Evolutionary conservation across 2,888 invertebrate species (phyloP).

Genomic region (Pandemis corylana): DNA sequence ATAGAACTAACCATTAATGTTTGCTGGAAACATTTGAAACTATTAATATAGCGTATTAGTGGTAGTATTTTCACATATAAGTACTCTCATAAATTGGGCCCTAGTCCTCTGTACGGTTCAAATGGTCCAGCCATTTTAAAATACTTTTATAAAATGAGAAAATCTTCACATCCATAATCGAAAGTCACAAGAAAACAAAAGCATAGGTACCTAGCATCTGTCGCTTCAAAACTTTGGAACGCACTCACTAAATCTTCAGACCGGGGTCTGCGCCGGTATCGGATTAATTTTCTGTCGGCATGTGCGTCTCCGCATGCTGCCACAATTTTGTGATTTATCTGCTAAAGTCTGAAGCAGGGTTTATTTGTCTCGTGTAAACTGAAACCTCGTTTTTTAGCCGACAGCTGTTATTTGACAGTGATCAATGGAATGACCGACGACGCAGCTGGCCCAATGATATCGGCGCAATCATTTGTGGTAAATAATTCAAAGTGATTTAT

Average conservation of each 20-base stretch:
- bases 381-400: slow-evolving; percentile 26
- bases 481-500: slow-evolving; percentile 34
- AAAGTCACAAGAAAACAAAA: too few relatives aligned
- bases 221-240: background rate
- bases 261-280: background rate
- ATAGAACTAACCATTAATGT: too few relatives aligned
- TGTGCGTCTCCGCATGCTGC: background rate
- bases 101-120: too few relatives aligned
- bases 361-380: slow-evolving; percentile 30
- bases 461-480: slow-evolving; percentile 27
- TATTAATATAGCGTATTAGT: too few relatives aligned
- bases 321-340: slow-evolving; percentile 6
- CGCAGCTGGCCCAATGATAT: slow-evolving; percentile 24
- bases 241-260: slow-evolving; percentile 3
- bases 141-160: too few relatives aligned
- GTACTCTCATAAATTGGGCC: too few relatives aligned
- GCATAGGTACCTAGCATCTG: background rate
- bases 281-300: background rate
- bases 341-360: background rate
- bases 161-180: too few relatives aligned
- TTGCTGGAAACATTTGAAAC: too few relatives aligned
- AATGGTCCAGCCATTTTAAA: too few relatives aligned
- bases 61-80: too few relatives aligned
- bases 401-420: slow-evolving; percentile 33
- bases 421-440: slow-evolving; percentile 35